These are phyloP conservation scores for Pipistrellus nathusii DNA, from an alignment of 2,797 vertebrate genomes.

Conservation along the genomic window DNA sequence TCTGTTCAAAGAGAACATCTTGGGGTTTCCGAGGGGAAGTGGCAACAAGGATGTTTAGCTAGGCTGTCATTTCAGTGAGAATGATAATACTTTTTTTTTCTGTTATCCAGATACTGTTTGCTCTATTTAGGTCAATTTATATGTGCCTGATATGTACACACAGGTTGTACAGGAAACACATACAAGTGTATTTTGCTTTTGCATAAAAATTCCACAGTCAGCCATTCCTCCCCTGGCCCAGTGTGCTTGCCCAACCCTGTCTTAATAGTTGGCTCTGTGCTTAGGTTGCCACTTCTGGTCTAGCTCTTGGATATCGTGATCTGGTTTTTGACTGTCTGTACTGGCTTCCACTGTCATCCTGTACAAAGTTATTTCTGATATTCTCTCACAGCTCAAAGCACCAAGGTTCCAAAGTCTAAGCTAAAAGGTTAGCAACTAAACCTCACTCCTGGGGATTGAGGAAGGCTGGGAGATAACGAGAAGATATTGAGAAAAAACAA, in stretches of 20 bases:
- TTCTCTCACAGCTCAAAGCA: not conserved
- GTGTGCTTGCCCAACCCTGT: not conserved
- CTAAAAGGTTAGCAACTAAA: not conserved
- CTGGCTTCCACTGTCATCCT: not conserved
- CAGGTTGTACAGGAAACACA: not conserved
- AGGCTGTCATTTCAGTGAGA: not conserved
- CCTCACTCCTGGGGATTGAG: not conserved
- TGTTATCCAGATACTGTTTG: conserved; percentile 5
- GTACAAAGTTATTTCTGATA: not conserved
- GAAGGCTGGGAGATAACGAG: too few relatives aligned
- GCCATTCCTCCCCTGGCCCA: not conserved
- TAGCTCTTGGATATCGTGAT: not conserved
- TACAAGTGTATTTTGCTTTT: not conserved
- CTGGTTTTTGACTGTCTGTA: not conserved
- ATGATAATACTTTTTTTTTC: not conserved
- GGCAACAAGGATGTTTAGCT: not conserved
- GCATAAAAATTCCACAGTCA: not conserved
- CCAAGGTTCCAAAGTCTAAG: not conserved
- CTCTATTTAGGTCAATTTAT: not conserved
- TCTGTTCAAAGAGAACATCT: not conserved
- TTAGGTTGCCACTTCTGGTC: not conserved
- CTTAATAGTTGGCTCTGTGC: not conserved
- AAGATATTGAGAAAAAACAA: too few relatives aligned
- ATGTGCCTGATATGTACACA: fast-evolving
- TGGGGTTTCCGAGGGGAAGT: not conserved